Conservation (phyloP, 2,888 invertebrate species). For the Pterobdella sp. region DNA sequence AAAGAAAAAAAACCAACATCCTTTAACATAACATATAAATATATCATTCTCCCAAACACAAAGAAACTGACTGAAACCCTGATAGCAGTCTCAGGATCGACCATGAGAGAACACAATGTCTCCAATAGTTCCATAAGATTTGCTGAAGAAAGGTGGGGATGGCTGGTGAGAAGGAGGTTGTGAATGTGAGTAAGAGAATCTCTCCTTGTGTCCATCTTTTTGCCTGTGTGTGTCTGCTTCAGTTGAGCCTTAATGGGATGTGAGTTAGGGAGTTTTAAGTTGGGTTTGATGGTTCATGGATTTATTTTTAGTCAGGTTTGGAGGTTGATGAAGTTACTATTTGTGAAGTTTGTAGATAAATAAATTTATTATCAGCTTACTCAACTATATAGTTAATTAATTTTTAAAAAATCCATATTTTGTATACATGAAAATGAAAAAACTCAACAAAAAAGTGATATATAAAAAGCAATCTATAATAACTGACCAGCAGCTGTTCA, state of each 20-base stretch:
- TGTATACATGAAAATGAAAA: neutral
- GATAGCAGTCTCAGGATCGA: neutral
- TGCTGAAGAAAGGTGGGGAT: neutral
- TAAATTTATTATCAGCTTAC: neutral
- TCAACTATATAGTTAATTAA: neutral
- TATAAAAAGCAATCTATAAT: neutral
- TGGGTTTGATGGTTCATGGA: neutral
- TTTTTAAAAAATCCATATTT: neutral
- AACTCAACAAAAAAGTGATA: neutral
- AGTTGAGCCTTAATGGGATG: neutral
- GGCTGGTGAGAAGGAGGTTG: neutral
- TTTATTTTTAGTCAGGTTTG: neutral
- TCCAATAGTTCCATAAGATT: neutral
- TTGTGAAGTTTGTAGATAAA: neutral
- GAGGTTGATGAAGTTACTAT: neutral
- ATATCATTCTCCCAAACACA: neutral
- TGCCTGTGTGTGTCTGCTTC: constrained; percentile 5
- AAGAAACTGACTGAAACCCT: neutral
- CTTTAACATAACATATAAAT: neutral
- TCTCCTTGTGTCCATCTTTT: neutral
- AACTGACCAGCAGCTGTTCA: neutral
- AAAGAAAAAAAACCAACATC: neutral
- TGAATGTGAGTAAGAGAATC: neutral
- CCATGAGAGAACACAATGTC: neutral
- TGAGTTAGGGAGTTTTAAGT: neutral